Evolutionary conservation across 2,797 vertebrate species (phyloP).

Genomic region (Hylomyscus alleni): DNA sequence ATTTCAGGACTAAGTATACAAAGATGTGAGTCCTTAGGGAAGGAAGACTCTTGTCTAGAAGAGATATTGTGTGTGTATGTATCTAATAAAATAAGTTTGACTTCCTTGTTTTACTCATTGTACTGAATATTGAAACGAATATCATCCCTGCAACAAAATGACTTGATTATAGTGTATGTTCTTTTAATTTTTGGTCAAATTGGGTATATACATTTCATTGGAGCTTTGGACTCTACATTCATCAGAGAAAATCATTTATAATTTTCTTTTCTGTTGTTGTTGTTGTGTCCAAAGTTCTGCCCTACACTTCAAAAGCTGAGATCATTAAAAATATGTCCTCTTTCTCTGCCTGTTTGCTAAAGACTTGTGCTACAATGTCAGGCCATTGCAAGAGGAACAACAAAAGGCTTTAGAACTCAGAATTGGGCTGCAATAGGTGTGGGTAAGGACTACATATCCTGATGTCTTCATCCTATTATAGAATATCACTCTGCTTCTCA

Average conservation of each 20-base stretch:
- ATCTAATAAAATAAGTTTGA: background rate
- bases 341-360: background rate
- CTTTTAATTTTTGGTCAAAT: background rate
- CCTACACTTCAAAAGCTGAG: background rate
- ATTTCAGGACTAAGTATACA: background rate
- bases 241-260: background rate
- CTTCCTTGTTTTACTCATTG: background rate
- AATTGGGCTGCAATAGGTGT: background rate
- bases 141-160: background rate
- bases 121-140: background rate
- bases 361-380: background rate
- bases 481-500: background rate
- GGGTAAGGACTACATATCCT: background rate
- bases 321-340: background rate
- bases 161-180: background rate
- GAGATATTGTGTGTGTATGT: background rate
- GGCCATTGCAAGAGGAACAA: no score
- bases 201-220: background rate
- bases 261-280: background rate
- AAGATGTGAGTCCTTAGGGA: background rate
- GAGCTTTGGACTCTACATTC: background rate
- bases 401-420: background rate
- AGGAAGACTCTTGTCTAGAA: background rate
- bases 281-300: background rate
- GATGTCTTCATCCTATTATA: background rate